Evolutionary conservation across 2,113 vertebrate species (phyloP).

Genomic region (Trogon surrucura): DNA sequence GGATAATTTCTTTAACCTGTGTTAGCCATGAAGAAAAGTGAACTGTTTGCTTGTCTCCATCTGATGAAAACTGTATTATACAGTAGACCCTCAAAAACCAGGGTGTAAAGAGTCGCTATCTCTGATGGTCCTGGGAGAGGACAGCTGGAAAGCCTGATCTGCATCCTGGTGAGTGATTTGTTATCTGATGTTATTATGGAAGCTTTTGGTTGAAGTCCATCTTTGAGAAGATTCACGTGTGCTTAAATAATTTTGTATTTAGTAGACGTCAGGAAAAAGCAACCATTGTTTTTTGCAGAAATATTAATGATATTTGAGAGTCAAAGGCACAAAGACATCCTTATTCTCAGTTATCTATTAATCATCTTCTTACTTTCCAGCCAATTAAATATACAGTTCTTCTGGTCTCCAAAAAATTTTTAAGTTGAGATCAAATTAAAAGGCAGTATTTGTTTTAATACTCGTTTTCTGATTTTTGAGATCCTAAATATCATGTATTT

Average conservation of each 20-base stretch:
- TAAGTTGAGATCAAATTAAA: neutral
- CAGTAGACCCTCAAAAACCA: neutral
- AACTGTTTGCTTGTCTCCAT: neutral
- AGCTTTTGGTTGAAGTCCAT: neutral
- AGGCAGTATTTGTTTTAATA: neutral
- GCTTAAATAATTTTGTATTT: neutral
- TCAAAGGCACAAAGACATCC: neutral
- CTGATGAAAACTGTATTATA: neutral
- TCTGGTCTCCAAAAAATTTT: neutral
- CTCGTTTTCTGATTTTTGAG: neutral
- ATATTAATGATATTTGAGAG: neutral
- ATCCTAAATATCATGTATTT: neutral
- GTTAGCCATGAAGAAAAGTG: neutral
- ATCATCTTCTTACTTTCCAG: neutral
- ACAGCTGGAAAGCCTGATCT: neutral
- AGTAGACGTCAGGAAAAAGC: neutral
- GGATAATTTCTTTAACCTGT: neutral
- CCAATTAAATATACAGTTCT: neutral
- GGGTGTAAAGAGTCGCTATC: neutral
- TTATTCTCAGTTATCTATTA: neutral
- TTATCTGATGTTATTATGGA: neutral
- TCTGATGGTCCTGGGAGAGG: neutral
- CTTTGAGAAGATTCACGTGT: neutral
- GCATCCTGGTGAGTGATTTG: rapidly evolving
- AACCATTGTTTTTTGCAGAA: neutral